Conservation (phyloP, 2,888 invertebrate genomes). For the Antheraea assamensis region DNA sequence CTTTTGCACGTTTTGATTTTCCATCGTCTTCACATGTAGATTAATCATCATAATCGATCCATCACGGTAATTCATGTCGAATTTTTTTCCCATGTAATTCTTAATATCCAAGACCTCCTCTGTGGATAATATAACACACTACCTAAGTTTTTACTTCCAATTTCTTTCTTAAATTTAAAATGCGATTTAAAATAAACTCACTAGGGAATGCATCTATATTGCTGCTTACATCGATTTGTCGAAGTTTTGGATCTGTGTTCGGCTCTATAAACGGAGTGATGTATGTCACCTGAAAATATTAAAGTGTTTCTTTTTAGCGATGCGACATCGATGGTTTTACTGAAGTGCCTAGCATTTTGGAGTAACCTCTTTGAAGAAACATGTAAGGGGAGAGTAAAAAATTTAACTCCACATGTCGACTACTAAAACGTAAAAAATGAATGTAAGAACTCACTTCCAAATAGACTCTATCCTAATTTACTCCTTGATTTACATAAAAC, state of each 20-base stretch:
- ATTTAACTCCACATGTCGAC: background rate
- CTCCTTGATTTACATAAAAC: background rate
- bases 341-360: background rate
- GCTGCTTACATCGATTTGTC: slow-evolving; percentile 24
- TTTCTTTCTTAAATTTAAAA: background rate
- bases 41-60: background rate
- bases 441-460: background rate
- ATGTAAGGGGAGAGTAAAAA: background rate
- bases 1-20: slow-evolving; percentile 28
- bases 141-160: background rate
- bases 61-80: background rate
- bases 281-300: slow-evolving; percentile 28
- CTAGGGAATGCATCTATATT: slow-evolving; percentile 20
- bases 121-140: background rate
- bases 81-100: background rate
- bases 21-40: slow-evolving; percentile 6
- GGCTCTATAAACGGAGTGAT: slow-evolving; percentile 25
- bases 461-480: background rate
- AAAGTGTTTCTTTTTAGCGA: background rate
- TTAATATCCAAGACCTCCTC: background rate
- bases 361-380: no score
- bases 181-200: slow-evolving; percentile 13
- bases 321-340: background rate
- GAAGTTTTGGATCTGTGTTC: slow-evolving; percentile 26
- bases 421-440: background rate